Base-by-base conservation (phyloP, 2,797 vertebrate species). In the Euphonia xanthogaster region DNA sequence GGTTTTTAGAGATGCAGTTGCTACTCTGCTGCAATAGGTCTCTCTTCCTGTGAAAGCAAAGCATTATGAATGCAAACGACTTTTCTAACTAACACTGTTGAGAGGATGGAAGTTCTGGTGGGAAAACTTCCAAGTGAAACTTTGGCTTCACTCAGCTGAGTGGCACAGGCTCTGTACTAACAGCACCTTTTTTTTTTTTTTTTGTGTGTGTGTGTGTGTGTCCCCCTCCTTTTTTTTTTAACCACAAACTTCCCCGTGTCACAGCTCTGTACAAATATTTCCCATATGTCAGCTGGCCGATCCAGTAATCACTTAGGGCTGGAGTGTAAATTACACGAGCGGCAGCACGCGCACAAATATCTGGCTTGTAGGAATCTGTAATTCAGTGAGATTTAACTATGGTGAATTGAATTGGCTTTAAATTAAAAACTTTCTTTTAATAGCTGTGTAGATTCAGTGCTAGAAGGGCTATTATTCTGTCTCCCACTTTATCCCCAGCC, bases 111-210 rank as follows among this genome's bases (percentile, higher is more conserved):
- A 97, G 97, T 96, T 97, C 97, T 97, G 95, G 91, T 97, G 97
- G 97, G 97, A 98, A 97, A 53, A 74, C 60, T 94, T 98, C 97
- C 97, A 98, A 98, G 76, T 93, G 98, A 98, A 98, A 98, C 95
- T 97, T 97, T 96, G 97, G 95, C 93, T 97, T 98, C 90, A 61
- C 93, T 97, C 96, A 94, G 92, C 88, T 96, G 91, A 97, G 97
- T 98, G 98, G 97, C 95, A 97, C 85, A 92, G 94, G 39, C 91
- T 96, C 85, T 93, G 71, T 79, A 97, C 93, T 84, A 97, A 96
- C 92, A 96, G 93, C 95, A 85, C 87, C 88, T 75, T 96, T 76
- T 82, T 73, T 65, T 42, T 65, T 5, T 42, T 1, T 30, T 0
- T 73, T n/a, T 48, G 28, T 48, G 71, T 48, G 44, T 58, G 71